Base-by-base conservation (phyloP, 2,113 vertebrate genomes). In the Azemiops feae region DNA sequence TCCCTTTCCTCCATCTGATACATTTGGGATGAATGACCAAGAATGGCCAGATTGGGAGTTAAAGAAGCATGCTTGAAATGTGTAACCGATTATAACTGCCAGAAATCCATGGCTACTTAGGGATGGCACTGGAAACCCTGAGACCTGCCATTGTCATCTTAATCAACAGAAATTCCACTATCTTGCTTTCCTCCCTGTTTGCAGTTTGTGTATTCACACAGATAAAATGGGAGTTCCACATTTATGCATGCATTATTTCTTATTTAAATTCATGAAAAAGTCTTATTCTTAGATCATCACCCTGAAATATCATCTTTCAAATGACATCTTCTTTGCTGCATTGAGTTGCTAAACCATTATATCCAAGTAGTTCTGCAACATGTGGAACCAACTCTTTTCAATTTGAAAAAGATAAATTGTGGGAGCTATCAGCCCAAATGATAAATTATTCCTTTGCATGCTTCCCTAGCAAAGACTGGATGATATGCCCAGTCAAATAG, bases 381-480 rank as follows among this genome's bases (percentile, higher is more conserved):
- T 39, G 43, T 88, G 22, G 45, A 88, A 60, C 86, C 86, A 92
- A 88, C n/a, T 54, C 14, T 92, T 88, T 90, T 90, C 88, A 34
- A 43, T 87, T 52, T 22, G 9, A 69, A 43, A 7, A 69, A 92
- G 43, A 92, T 23, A 53, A 43, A 69, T 23, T 88, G 30, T 43
- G 58, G 22, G 58, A 88, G 3, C 86, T 53, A 47, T 64, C 47
- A 92, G 22, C 30, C 57, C 12, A 69, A 53, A 88, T 92, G 91
- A 88, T 50, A 69, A 92, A 92, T 92, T 30, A 43, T 69, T 69
- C 50, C 86, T 88, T 69, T 88, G n/a, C 91, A 69, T 92, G 91
- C 34, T 53, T 92, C 45, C 34, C 23, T 18, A 54, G 57, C 12
- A 43, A 69, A 74, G 22, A 9, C 58, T 64, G 47, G 47, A 92